Evolutionary conservation across 2,888 invertebrate species (phyloP).

Genomic region (Eilema sororculum): DNA sequence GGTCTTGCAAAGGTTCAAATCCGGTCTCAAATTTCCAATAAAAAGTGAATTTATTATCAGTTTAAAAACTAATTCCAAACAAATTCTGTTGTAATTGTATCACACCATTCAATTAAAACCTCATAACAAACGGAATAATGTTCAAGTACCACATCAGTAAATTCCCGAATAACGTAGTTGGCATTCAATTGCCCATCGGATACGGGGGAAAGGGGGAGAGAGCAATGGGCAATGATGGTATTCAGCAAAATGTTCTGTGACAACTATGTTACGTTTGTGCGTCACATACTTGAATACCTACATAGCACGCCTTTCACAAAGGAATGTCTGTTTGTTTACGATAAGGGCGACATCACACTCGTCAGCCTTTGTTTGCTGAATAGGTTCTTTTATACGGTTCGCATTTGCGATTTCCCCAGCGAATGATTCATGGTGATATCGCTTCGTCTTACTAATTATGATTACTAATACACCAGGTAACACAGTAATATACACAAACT

Average conservation of each 20-base stretch:
- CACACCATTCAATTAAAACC: not conserved
- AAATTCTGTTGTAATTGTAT: not conserved
- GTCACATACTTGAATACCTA: slow-evolving; percentile 13
- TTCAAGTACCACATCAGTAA: slow-evolving; percentile 22
- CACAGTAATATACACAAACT: no score
- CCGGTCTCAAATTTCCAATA: not conserved
- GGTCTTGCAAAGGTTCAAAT: no score
- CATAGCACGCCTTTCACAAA: slow-evolving; percentile 4
- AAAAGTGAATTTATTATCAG: not conserved
- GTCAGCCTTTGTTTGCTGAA: not conserved
- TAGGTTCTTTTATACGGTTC: not conserved
- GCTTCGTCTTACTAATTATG: no score
- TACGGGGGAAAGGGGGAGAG: slow-evolving; percentile 6
- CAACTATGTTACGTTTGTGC: slow-evolving; percentile 25
- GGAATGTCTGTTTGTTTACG: slow-evolving; percentile 14
- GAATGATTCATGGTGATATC: not conserved
- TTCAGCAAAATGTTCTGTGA: slow-evolving; percentile 48
- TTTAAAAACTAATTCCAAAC: not conserved
- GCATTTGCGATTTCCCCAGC: not conserved
- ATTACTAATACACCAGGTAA: no score
- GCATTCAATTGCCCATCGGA: slow-evolving; percentile 40
- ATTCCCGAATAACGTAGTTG: slow-evolving; percentile 13
- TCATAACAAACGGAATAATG: not conserved
- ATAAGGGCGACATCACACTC: not conserved
- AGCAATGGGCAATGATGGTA: slow-evolving; percentile 20